A percentile compares a stretch with the other conserved stretches of the same genome.
Conservation (phyloP, 2,797 vertebrate species). For the Crenichthys baileyi region DNA sequence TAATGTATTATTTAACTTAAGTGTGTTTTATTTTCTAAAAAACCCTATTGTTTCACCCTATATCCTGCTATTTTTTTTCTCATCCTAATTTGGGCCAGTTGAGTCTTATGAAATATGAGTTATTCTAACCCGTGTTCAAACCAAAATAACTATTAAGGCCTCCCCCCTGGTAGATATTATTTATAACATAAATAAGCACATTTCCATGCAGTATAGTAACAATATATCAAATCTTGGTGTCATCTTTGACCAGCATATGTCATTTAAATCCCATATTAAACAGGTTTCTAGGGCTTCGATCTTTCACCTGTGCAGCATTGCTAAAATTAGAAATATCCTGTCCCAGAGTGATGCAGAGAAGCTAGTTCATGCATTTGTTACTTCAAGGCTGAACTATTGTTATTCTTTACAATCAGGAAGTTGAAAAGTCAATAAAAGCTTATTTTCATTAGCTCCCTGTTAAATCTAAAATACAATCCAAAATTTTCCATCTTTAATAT, state of each 20-base stretch:
- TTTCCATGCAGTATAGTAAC: neutral
- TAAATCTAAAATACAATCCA: no score
- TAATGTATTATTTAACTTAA: neutral
- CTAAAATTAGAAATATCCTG: neutral
- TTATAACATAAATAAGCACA: neutral
- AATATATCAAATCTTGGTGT: neutral
- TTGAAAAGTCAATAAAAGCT: no score
- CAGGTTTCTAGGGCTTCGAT: neutral
- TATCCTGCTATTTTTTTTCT: neutral
- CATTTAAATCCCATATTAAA: neutral
- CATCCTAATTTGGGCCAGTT: neutral
- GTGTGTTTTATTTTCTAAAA: neutral
- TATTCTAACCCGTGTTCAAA: neutral
- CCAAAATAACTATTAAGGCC: neutral
- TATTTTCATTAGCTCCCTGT: no score
- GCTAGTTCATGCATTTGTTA: neutral
- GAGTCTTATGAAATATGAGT: neutral
- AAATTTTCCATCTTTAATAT: neutral
- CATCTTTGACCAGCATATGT: neutral
- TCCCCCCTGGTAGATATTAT: neutral
- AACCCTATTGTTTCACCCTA: neutral
- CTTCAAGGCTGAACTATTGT: neutral
- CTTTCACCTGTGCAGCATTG: no score
- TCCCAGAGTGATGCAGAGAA: neutral
- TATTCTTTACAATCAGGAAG: neutral